phyloP scores from a whole-genome alignment of 35 echinoderm and acorn worm species.

The Apostichopus japonicus region DNA sequence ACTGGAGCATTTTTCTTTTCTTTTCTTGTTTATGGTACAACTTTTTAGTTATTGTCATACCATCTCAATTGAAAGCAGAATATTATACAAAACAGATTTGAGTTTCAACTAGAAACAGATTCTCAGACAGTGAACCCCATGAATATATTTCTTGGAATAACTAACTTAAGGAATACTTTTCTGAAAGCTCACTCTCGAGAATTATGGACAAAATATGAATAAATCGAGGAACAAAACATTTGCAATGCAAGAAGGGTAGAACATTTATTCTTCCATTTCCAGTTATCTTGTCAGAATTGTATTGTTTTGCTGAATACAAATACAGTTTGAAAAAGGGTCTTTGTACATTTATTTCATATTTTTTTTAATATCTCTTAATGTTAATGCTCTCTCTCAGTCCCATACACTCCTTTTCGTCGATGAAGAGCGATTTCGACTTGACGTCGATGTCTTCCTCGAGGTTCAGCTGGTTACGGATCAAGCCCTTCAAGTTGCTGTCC shows the following conservation, averaged over 20 bases:
- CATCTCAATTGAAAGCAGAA: too few relatives aligned
- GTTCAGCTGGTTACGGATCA: conserved; percentile 92
- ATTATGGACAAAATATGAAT: too few relatives aligned
- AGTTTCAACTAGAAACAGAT: too few relatives aligned
- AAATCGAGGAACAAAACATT: too few relatives aligned
- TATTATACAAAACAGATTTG: too few relatives aligned
- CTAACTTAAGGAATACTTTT: too few relatives aligned
- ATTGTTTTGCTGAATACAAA: background rate
- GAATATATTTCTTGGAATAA: too few relatives aligned
- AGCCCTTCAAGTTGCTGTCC: conserved; percentile 82
- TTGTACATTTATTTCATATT: background rate
- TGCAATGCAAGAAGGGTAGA: background rate
- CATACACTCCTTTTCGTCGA: conserved; percentile 95
- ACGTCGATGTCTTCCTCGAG: conserved; percentile 95
- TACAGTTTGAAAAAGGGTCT: background rate
- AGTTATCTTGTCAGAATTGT: background rate
- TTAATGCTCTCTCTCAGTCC: conserved; percentile 93
- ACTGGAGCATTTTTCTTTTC: too few relatives aligned
- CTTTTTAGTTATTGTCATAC: too few relatives aligned
- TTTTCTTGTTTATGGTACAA: too few relatives aligned
- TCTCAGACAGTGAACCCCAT: too few relatives aligned
- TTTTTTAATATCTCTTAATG: conserved; percentile 83
- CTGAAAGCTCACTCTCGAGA: too few relatives aligned
- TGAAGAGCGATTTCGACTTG: conserved; percentile 83
- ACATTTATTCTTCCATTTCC: background rate